A percentile compares a stretch with the other conserved stretches of the same genome.
These are phyloP conservation scores for Hydrolagus affinis DNA, from an alignment of 2,113 vertebrate genomes.

Conservation along the genomic window DNA sequence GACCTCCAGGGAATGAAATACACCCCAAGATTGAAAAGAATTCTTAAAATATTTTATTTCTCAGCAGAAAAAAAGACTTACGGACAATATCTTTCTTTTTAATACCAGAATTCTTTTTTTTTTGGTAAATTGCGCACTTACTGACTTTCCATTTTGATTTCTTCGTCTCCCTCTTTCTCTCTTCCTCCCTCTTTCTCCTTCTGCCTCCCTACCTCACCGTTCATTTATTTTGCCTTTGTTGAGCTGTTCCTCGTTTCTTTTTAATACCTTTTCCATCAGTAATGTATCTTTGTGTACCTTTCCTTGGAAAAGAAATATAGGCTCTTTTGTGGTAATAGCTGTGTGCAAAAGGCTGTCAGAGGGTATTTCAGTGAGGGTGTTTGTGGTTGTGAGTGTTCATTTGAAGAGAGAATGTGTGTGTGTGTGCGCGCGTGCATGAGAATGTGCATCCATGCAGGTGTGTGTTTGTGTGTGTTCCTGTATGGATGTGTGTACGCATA, in stretches of 20 bases:
- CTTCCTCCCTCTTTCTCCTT: not conserved
- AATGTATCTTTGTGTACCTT: conserved; percentile 24
- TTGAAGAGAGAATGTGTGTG: too few relatives aligned
- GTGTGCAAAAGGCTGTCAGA: too few relatives aligned
- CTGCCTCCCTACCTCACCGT: not conserved
- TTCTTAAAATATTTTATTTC: not conserved
- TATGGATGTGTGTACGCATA: too few relatives aligned
- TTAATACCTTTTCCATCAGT: conserved; percentile 14
- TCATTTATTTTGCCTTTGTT: conserved; percentile 28
- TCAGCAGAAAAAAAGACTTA: too few relatives aligned
- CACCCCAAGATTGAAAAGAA: not conserved
- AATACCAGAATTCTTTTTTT: too few relatives aligned
- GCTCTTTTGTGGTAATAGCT: too few relatives aligned
- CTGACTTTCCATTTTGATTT: not conserved
- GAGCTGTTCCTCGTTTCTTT: not conserved
- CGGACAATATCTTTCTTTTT: too few relatives aligned
- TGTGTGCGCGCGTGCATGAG: too few relatives aligned
- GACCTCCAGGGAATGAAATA: not conserved
- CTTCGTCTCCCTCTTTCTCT: not conserved
- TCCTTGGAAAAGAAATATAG: not conserved
- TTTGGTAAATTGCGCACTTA: not conserved
- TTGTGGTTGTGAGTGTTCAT: too few relatives aligned
- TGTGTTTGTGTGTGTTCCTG: too few relatives aligned
- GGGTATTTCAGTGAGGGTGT: too few relatives aligned
- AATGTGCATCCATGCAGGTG: too few relatives aligned